Base-by-base conservation (phyloP, 2,113 vertebrate genomes). In the Mastomys natalensis region DNA sequence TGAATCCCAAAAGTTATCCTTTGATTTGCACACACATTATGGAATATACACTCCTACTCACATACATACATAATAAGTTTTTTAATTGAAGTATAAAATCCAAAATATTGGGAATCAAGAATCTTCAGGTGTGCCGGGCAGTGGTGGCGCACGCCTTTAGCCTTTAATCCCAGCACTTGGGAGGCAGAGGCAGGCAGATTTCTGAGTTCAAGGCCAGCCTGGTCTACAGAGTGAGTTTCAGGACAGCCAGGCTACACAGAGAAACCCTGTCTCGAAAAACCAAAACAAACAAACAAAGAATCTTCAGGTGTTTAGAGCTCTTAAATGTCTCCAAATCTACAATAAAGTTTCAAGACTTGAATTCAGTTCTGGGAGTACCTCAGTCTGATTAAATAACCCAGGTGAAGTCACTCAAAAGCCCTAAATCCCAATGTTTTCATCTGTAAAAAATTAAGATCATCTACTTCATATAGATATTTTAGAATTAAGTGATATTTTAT, bases 291-390 rank as follows among this genome's bases (percentile, higher is more conserved):
- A n/a, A n/a, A n/a, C n/a, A n/a, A 13, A 74, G 70, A 95, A 74
- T 72, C 43, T 37, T 53, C 22, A 17, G 55, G 58, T 87, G 40
- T 74, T 86, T 81, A 31, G 37, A n/a, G 0, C 19, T 74, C 73
- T 89, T 62, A 48, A 3, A 0, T 91, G 81, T 89, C n/a, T 34
- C 58, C 81, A 64, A 53, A 64, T 82, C 19, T 64, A 78, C n/a
- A 66, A 82, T 89, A 72, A 93, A 95, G 58, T 68, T 48, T 48
- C 26, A 77, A 91, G 60, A 85, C 15, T 68, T 74, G 45, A 76
- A 48, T 4, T 87, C 60, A 86, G n/a, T 43, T 74, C 70, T 86
- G 58, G 48, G 58, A 62, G 48, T 74, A 60, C 43, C 43, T 77
- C 66, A 88, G 55, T 64, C 40, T 68, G 51, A 58, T 37, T 0